These are phyloP conservation scores for Lissonota sp. DNA, from an alignment of 2,888 invertebrate species.

Conservation along the genomic window DNA sequence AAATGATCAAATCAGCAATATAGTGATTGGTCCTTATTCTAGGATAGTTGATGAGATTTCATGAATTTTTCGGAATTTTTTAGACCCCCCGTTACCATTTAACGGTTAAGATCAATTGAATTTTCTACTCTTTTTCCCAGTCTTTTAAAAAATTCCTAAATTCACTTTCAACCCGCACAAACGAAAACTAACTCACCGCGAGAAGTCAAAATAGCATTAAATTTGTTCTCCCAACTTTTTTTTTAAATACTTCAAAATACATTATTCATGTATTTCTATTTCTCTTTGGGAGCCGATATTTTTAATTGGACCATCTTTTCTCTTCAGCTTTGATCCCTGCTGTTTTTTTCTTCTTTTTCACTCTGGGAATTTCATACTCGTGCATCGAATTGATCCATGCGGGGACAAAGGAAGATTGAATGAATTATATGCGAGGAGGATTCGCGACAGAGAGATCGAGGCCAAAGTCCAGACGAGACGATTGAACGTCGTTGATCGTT, in stretches of 20 bases:
- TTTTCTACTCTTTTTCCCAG: too few species aligned
- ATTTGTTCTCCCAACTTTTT: neutral
- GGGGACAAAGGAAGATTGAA: conserved; percentile 44
- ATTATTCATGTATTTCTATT: conserved; percentile 15
- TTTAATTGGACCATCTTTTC: conserved; percentile 35
- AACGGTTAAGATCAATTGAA: too few species aligned
- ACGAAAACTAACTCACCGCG: too few species aligned
- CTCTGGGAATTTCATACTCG: conserved; percentile 10
- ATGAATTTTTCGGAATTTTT: too few species aligned
- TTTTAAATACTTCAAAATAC: too few species aligned
- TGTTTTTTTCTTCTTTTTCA: conserved; percentile 7
- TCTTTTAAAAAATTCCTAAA: too few species aligned
- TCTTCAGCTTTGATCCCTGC: conserved; percentile 1
- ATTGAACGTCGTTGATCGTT: conserved; percentile 20
- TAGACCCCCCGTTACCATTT: too few species aligned
- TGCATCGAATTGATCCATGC: conserved; percentile 21
- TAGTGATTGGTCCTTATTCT: too few species aligned
- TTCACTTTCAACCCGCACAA: too few species aligned
- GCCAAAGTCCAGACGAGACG: conserved; percentile 44
- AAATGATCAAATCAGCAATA: too few species aligned
- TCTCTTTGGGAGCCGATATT: conserved; percentile 17
- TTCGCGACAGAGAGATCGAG: conserved; percentile 36
- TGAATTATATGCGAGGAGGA: conserved; percentile 30
- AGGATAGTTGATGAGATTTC: too few species aligned
- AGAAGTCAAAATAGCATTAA: too few species aligned